phyloP scores from a whole-genome alignment of 2,113 vertebrate species.

The Sturnus vulgaris region DNA sequence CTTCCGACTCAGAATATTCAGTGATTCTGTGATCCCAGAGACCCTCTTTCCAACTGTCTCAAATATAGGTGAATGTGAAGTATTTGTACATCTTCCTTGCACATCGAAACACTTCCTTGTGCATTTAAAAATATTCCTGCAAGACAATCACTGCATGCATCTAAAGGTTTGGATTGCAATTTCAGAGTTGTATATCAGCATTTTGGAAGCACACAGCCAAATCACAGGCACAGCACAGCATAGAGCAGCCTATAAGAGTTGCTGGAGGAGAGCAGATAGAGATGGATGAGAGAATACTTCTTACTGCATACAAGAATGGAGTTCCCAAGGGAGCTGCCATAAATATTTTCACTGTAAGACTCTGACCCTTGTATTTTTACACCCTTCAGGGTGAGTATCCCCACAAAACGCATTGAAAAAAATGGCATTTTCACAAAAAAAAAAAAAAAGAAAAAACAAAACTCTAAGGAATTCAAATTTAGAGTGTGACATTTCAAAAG shows the following conservation, averaged over 20 bases:
- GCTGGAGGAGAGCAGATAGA: neutral
- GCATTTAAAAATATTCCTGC: neutral
- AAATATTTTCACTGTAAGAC: neutral
- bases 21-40: neutral
- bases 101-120: neutral
- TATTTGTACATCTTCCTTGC: neutral
- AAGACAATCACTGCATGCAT: neutral
- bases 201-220: neutral
- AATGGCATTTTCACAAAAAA: neutral
- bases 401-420: neutral
- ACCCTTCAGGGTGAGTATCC: neutral
- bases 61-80: neutral
- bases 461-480: neutral
- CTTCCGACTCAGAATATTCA: neutral
- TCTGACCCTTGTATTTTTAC: neutral
- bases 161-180: neutral
- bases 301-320: neutral
- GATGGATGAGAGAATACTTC: neutral
- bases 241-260: neutral
- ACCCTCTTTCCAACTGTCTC: neutral
- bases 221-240: neutral
- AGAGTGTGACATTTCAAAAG: neutral
- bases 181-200: neutral
- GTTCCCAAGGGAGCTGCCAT: neutral
- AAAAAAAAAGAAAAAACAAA: neutral